Base-by-base conservation (phyloP, 2,797 vertebrate species). In the Microhierax caerulescens region DNA sequence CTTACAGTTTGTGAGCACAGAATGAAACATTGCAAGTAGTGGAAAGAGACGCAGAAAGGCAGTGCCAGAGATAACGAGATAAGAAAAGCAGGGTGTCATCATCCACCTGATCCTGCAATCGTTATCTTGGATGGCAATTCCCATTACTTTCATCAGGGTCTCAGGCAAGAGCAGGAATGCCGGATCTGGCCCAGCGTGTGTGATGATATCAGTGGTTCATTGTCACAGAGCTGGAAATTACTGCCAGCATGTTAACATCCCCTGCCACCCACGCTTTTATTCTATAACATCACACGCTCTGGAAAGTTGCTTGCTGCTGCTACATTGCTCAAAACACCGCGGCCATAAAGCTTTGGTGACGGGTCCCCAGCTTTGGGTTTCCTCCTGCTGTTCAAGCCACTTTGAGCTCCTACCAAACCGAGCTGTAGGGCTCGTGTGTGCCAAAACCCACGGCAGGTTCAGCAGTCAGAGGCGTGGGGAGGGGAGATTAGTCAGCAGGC, bases 191-290 rank as follows among this genome's bases (percentile, higher is more conserved):
- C 90, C 86, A 72, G 92, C 41, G 30, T 85, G 61, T 25, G 54
- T 63, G 76, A 95, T 88, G 53, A 39, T 96, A 96, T 96, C 93
- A 92, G 89, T 65, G 51, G 81, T 72, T 95, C 95, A 69, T 72
- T 93, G 94, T 96, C 95, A 93, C 5, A 4, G 95, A 95, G 88
- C 91, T 91, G 81, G 86, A 90, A 96, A 95, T 93, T 92, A 92
- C 81, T 94, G 94, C 93, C 91, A 92, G 84, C 37, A 45, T 0
- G 4, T 68, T 96, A 83, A 85, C 88, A 93, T 63, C 80, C 83
- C 63, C 83, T 84, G 70, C 88, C 95, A 86, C 95, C 96, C 88
- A 94, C 88, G 2, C 90, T 79, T 85, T 63, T 92, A 54, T 92
- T 92, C 90, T 79, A 11, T 37, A 85, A 5, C 61, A 80, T 67